A percentile compares a stretch with the other conserved stretches of the same genome.
Conservation (phyloP, 2,797 vertebrate genomes). For the Sarcoramphus papa region DNA sequence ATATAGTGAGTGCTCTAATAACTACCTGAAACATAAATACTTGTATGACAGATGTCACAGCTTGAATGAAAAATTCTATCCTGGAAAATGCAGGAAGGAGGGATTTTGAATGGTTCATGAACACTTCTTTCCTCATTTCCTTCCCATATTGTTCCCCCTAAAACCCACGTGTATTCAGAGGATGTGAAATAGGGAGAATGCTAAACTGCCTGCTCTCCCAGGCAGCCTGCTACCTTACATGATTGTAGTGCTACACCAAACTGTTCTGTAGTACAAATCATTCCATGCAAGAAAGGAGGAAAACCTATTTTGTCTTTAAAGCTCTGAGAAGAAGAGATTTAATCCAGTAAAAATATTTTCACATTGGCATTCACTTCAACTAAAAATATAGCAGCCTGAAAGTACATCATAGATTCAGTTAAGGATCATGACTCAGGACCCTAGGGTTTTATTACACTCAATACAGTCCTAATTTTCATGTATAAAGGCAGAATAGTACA, state of each 20-base stretch:
- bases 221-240: not conserved
- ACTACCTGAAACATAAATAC: not conserved
- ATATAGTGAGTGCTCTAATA: not conserved
- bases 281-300: not conserved
- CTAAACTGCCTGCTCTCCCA: not conserved
- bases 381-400: not conserved
- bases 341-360: not conserved
- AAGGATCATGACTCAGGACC: not conserved
- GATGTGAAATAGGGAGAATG: not conserved
- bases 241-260: not conserved
- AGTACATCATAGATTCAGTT: not conserved
- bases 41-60: not conserved
- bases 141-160: accelerated
- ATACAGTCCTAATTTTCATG: not conserved
- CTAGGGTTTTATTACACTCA: not conserved
- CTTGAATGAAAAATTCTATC: not conserved
- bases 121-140: not conserved
- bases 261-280: not conserved
- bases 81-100: not conserved
- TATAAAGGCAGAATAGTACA: not conserved
- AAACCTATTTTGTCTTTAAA: not conserved
- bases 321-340: not conserved
- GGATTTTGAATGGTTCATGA: not conserved
- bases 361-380: not conserved
- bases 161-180: not conserved